These are phyloP conservation scores for Phaethon lepturus DNA, from an alignment of 2,113 vertebrate genomes.

Conservation along the genomic window DNA sequence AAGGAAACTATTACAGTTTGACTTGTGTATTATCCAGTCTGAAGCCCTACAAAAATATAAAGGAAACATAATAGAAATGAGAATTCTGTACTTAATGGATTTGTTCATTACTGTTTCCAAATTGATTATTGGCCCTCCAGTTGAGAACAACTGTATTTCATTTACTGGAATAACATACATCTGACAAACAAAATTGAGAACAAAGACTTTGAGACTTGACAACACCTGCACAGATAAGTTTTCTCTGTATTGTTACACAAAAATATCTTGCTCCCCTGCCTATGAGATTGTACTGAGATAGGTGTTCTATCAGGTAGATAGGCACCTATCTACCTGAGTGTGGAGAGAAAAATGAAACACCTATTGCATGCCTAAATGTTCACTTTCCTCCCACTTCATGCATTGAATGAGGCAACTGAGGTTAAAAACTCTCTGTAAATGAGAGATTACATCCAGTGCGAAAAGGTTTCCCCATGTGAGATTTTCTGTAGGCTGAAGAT, in stretches of 20 bases:
- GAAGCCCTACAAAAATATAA: not conserved
- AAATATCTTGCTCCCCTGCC: not conserved
- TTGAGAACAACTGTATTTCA: not conserved
- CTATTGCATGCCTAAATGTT: not conserved
- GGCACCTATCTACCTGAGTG: not conserved
- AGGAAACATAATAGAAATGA: not conserved
- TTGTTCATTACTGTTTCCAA: not conserved
- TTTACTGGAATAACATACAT: not conserved
- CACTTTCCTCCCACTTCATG: not conserved
- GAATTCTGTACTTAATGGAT: not conserved
- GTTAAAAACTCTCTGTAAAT: not conserved
- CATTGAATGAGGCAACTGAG: not conserved
- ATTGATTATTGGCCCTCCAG: not conserved
- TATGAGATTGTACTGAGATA: not conserved
- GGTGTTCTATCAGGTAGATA: not conserved
- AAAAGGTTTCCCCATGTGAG: not conserved
- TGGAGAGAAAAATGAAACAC: not conserved
- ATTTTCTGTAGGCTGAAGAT: slow-evolving; percentile 10
- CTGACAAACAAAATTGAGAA: not conserved
- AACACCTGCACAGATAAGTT: not conserved
- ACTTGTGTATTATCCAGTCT: not conserved
- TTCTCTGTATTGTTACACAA: not conserved
- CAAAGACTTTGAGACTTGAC: not conserved
- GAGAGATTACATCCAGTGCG: not conserved
- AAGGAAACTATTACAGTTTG: not conserved